Conservation (phyloP, 2,113 vertebrate species). For the Pheucticus melanocephalus region DNA sequence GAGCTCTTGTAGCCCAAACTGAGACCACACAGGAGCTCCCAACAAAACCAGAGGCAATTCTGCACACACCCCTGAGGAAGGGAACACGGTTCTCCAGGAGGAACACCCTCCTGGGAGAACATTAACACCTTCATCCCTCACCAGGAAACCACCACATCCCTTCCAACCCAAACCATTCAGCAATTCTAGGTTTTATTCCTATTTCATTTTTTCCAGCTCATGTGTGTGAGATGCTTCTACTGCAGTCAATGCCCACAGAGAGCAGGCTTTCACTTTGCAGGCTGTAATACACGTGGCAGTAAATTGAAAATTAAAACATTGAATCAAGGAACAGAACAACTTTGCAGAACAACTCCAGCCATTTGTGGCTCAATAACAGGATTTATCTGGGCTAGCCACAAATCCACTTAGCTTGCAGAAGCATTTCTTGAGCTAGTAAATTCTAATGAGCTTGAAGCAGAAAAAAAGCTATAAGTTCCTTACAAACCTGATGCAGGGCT, state of each 20-base stretch:
- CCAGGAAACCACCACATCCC: background rate
- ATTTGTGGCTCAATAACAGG: background rate
- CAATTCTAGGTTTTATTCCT: background rate
- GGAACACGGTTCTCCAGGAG: fast-evolving
- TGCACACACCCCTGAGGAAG: fast-evolving
- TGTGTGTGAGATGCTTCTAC: background rate
- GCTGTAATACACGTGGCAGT: background rate
- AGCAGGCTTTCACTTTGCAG: background rate
- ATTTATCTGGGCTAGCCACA: background rate
- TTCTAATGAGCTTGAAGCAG: background rate
- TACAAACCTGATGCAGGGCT: background rate
- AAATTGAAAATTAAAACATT: background rate
- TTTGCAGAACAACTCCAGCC: background rate
- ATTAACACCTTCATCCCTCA: background rate
- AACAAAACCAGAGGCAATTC: background rate
- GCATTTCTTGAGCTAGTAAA: background rate
- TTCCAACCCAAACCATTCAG: background rate
- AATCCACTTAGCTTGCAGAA: background rate
- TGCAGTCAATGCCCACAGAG: background rate
- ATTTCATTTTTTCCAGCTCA: background rate
- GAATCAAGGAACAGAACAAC: background rate
- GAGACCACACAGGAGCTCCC: background rate
- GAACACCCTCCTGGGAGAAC: background rate
- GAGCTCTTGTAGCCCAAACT: background rate
- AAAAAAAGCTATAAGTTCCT: background rate